Base-by-base conservation (phyloP, 1,140 invertebrate species). In the Aphelinus atriplicis region DNA sequence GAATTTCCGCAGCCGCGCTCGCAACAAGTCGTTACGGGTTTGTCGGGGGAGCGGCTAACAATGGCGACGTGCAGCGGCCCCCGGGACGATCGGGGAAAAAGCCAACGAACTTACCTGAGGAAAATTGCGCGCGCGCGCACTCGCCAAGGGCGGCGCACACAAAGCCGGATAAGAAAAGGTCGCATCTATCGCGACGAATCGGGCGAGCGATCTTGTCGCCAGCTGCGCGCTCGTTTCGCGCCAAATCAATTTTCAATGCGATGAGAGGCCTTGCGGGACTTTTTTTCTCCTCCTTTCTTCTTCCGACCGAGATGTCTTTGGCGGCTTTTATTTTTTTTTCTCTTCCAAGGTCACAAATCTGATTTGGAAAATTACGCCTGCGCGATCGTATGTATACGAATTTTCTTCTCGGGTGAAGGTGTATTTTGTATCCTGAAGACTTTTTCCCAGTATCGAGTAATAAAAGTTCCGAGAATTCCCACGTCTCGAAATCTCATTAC, bases 21-120 rank as follows among this genome's bases (percentile, higher is more conserved):
- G 63, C 56, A 68, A 68, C 72, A 68, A 56, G 65, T 74, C 72
- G 51, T 68, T 63, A 56, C 48, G n/a, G 58, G 43, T 55, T 68
- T 74, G 65, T 63, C 51, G 45, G 3, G 63, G 50, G 3, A 62
- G 42, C 6, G 6, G 4, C 4, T 47, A 72, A 67, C 64, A 67
- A 62, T 73, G 47, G 51, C 45, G 26, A 26, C 26, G 26, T 26
- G 26, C 26, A 26, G n/a, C 58, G 1, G 2, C 47, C 7, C 63
- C 45, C 1, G 48, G 55, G 48, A 9, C 5, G 43, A 42, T 7
- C 1, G 4, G 10, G 46, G 61, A 62, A 72, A 61, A 56, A 72
- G 55, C 45, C 62, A 65, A 42, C 53, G 46, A 73, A 66, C 63
- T 58, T 42, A 48, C 7, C 43, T 62, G 2, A 63, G 43, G 48